These are phyloP conservation scores for Drosophila pseudotakahashii DNA, from an alignment of 2,888 invertebrate species.

Conservation along the genomic window DNA sequence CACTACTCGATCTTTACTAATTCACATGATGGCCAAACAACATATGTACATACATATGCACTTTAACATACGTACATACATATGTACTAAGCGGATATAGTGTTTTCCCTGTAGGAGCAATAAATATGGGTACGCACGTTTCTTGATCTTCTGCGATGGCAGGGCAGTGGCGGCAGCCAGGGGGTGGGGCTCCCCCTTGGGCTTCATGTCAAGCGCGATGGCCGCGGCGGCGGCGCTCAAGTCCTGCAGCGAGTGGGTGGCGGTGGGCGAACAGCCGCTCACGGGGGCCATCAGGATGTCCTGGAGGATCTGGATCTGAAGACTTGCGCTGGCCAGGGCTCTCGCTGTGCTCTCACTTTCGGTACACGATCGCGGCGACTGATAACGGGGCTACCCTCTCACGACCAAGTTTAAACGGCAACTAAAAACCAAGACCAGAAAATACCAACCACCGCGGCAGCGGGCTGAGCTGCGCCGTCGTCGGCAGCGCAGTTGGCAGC, in stretches of 20 bases:
- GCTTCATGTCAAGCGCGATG: constrained; percentile 78
- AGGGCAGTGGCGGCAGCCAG: constrained; percentile 24
- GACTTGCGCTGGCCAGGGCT: constrained; percentile 32
- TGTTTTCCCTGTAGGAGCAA: not conserved
- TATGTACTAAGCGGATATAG: not conserved
- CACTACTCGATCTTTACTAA: not conserved
- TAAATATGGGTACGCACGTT: constrained; percentile 58
- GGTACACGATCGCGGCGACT: constrained; percentile 53
- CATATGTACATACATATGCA: not conserved
- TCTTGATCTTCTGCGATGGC: constrained; percentile 73
- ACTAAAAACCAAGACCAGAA: constrained; percentile 82
- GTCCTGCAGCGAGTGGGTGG: constrained; percentile 76
- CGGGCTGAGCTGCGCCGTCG: constrained; percentile 56
- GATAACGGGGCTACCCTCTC: constrained; percentile 78
- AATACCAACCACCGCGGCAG: constrained; percentile 79
- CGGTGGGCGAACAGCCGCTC: constrained; percentile 59
- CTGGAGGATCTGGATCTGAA: constrained; percentile 22
- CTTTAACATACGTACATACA: not conserved
- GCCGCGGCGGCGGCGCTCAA: constrained; percentile 80
- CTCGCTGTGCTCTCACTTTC: constrained; percentile 26
- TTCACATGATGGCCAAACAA: too few relatives aligned
- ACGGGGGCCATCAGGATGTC: constrained; percentile 67
- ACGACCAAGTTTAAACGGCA: constrained; percentile 84
- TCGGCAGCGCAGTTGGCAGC: constrained; percentile 67
- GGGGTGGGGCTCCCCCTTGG: constrained; percentile 56